Base-by-base conservation (phyloP, 1,140 invertebrate genomes). In the Cecropterus lyciades region DNA sequence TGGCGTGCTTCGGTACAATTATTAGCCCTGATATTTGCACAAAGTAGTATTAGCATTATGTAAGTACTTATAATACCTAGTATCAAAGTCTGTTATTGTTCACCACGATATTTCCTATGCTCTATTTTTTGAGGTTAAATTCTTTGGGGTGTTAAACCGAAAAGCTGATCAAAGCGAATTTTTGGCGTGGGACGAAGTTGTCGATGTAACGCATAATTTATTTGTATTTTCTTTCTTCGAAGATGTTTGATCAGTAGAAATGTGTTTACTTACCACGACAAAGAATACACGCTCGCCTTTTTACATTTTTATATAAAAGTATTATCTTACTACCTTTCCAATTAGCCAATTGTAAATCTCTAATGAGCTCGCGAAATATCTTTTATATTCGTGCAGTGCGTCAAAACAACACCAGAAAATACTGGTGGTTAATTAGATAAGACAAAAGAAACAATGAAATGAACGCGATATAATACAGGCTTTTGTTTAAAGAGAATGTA, bases 1-100 rank as follows among this genome's bases (percentile, higher is more conserved):
- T 59, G 42, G 55, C 55, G 55, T 59, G 55, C 55, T 46, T 59
- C 10, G 45, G 42, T 59, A 45, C 55, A 59, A 59, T 59, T 45
- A 59, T 59, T 59, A 59, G 13, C 10, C 37, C 42, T 59, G 42
- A 59, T 59, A 59, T 59, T 59, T 59, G 20, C 55, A 40, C 42
- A 59, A 59, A 59, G 20, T 16, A 59, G 20, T 59, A 59, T 59
- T 59, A 59, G 13, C 40, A 59, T 59, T 46, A 59, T 30, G 13
- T 59, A 59, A 20, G 14, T 53, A 55, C 52, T 40, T 27, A 55
- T 43, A 16, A 59, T 45, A 59, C 56, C 20, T 27, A 46, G 10
- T 59, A 59, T 14, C 46, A 59, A 45, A 42, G n/a, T 45, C 20
- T 33, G 42, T 30, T 42, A 59, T 27, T 6, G 10, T 11, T 14